These are phyloP conservation scores for Lordiphosa mommai DNA, from an alignment of 1,140 invertebrate genomes.

Conservation along the genomic window DNA sequence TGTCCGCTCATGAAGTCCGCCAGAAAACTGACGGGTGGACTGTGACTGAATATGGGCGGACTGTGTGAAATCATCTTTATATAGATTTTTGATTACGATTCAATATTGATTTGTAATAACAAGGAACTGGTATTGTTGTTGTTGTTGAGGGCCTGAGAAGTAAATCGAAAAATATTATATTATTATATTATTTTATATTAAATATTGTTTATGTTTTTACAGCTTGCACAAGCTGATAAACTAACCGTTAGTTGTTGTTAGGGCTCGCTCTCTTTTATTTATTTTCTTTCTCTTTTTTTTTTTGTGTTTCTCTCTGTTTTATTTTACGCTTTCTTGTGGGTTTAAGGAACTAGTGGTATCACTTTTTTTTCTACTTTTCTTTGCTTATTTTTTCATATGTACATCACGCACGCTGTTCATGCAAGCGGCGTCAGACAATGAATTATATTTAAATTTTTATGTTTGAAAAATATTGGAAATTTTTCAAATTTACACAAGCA, in stretches of 20 bases:
- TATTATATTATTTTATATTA: background rate
- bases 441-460: background rate
- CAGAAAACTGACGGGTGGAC: slow-evolving; percentile 83
- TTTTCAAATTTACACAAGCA: background rate
- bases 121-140: background rate
- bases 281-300: background rate
- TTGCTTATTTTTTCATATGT: slow-evolving; percentile 2
- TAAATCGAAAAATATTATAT: background rate
- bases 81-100: slow-evolving; percentile 31
- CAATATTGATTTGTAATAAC: slow-evolving; percentile 5
- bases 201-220: background rate
- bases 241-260: slow-evolving; percentile 7
- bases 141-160: slow-evolving; percentile 1
- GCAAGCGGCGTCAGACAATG: slow-evolving; percentile 7
- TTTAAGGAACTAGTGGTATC: slow-evolving; percentile 4
- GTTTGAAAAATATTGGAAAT: background rate
- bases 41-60: slow-evolving; percentile 85
- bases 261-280: background rate
- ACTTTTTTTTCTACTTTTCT: slow-evolving; percentile 2
- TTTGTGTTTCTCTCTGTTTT: background rate
- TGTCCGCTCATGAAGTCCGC: slow-evolving; percentile 81
- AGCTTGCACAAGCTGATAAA: background rate
- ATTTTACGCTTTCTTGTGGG: background rate
- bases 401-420: slow-evolving; percentile 3
- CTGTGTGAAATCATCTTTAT: slow-evolving; percentile 83